Evolutionary conservation across 2,113 vertebrate genomes (phyloP).

Genomic region (Tetraodon nigroviridis): DNA sequence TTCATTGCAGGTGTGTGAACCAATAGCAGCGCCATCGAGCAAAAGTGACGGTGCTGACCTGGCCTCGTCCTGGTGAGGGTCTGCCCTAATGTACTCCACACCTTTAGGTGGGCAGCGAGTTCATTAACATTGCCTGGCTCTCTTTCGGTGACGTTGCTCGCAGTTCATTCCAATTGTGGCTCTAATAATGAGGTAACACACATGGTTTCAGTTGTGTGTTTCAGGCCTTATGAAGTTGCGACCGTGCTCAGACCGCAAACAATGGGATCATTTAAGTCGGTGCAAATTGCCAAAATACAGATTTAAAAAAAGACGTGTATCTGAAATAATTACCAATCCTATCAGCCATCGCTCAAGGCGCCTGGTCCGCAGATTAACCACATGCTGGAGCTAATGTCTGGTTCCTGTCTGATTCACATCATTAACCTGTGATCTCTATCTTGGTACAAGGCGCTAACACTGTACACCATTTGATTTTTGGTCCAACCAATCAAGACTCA

Average conservation of each 20-base stretch:
- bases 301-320: conserved; percentile 53
- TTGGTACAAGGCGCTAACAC: conserved; percentile 29
- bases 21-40: conserved; percentile 8
- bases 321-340: conserved; percentile 59
- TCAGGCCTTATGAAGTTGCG: conserved; percentile 20
- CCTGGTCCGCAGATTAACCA: conserved; percentile 64
- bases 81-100: conserved; percentile 57
- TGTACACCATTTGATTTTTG: conserved; percentile 12
- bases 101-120: conserved; percentile 46
- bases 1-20: conserved; percentile 59
- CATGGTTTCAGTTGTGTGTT: conserved; percentile 62
- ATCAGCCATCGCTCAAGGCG: conserved; percentile 66
- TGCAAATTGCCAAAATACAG: conserved; percentile 38
- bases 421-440: conserved; percentile 71
- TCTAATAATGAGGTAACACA: conserved; percentile 58
- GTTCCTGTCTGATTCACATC: conserved; percentile 73
- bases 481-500: too few relatives aligned
- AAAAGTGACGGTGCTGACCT: conserved; percentile 31
- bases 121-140: conserved; percentile 57
- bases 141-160: conserved; percentile 50
- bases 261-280: conserved; percentile 41
- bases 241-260: conserved; percentile 28
- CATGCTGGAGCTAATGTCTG: conserved; percentile 60
- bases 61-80: conserved; percentile 51
- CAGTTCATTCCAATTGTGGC: conserved; percentile 69